Evolutionary conservation across 2,888 invertebrate genomes (phyloP), one percentile per base, ranked within the genome.

Genomic region (Lycocerus yunnanus): DNA sequence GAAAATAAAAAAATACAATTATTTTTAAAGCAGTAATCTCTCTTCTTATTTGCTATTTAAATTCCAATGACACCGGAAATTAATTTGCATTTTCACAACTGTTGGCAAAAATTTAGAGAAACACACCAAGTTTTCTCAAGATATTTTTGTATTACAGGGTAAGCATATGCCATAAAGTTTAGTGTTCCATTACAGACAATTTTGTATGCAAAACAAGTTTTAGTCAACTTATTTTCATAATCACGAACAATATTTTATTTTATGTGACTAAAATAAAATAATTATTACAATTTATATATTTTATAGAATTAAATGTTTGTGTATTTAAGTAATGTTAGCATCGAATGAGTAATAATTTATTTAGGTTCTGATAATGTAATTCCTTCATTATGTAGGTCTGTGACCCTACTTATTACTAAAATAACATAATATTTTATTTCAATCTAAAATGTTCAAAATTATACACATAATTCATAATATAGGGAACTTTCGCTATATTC

Each of bases 141-240:
- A 58, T 59, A 58, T 68, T 20, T 20, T 68, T 59, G 58, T 20
- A 21, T 59, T 21, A 68, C n/a, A 21, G 18, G 21, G 21, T 68
- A 59, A 60, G 66, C 60, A 69, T 69, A 43, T 61, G 63, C 69
- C 61, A 16, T 60, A 16, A 69, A 69, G 60, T 69, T 63, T 43
- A 27, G 21, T 68, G 61, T 63, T 69, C 63, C 61, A 66, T 70
- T 70, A 66, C 70, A 66, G 58, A 70, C 65, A 65, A 70, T 21
- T 70, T 70, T 58, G 70, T 70, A 70, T 70, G 70, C 70, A 70
- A 70, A 70, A 58, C 65, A 15, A 58, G 70, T 66, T 70, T 66
- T 65, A 70, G 63, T 66, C 65, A 65, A 70, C 63, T 70, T 43
- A 43, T 43, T 43, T 43, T 43, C 43, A n/a, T n/a, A 43, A 43